Conservation (phyloP, 2,888 invertebrate genomes). For the Cerceris ruficornis region DNA sequence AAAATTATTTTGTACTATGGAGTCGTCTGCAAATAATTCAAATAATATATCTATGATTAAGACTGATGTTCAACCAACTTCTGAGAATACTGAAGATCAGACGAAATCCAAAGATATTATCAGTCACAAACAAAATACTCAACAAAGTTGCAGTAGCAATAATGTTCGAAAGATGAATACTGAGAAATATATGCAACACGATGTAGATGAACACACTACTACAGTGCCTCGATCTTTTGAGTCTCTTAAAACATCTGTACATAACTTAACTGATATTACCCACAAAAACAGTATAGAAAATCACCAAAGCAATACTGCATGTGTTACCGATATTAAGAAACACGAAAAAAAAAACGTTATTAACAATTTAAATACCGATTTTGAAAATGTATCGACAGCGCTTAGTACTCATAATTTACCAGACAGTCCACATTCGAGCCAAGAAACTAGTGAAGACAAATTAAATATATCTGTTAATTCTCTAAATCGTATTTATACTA, state of each 20-base stretch:
- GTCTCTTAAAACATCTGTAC: slow-evolving; percentile 46
- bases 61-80: slow-evolving; percentile 67
- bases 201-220: slow-evolving; percentile 36
- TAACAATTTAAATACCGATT: slow-evolving; percentile 17
- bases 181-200: slow-evolving; percentile 55
- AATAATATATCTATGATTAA: slow-evolving; percentile 64
- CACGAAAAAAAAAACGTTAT: slow-evolving; percentile 20
- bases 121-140: slow-evolving; percentile 37
- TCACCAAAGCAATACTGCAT: slow-evolving; percentile 65
- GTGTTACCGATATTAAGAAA: slow-evolving; percentile 47
- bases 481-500: slow-evolving; percentile 58
- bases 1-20: slow-evolving; percentile 40
- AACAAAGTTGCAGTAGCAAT: slow-evolving; percentile 54
- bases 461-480: slow-evolving; percentile 67
- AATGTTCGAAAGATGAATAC: slow-evolving; percentile 67
- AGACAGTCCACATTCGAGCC: slow-evolving; percentile 34
- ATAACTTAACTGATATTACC: slow-evolving; percentile 51
- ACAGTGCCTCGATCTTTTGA: slow-evolving; percentile 45
- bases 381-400: slow-evolving; percentile 13
- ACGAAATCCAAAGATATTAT: slow-evolving; percentile 36
- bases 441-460: slow-evolving; percentile 64
- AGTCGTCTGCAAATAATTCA: slow-evolving; percentile 44
- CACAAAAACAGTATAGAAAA: slow-evolving; percentile 53
- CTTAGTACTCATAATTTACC: slow-evolving; percentile 10
- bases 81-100: slow-evolving; percentile 54